Conservation (phyloP, 2,888 invertebrate genomes). For the Pocota personata region DNA sequence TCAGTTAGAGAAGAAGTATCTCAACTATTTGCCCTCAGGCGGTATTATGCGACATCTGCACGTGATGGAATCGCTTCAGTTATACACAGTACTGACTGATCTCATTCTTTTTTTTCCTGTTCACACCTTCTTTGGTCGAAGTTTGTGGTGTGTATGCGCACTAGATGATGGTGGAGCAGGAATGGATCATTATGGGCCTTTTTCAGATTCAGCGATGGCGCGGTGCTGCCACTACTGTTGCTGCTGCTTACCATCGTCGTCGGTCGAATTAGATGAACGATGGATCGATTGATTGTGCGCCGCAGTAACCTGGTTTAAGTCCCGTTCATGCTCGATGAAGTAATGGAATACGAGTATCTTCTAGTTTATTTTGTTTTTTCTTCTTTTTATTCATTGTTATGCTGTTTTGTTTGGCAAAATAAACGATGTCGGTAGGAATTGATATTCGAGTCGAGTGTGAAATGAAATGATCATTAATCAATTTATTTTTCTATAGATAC, state of each 20-base stretch:
- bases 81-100: conserved; percentile 24
- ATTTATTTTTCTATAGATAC: conserved; percentile 52
- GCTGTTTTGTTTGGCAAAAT: conserved; percentile 54
- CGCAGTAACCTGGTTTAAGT: conserved; percentile 50
- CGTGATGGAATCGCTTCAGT: conserved; percentile 55
- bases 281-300: conserved; percentile 63
- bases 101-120: conserved; percentile 26
- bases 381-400: conserved; percentile 16
- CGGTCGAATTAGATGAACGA: conserved; percentile 46
- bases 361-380: conserved; percentile 22
- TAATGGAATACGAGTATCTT: conserved; percentile 66
- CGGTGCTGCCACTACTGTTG: conserved; percentile 1
- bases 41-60: conserved; percentile 63
- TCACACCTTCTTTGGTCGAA: conserved; percentile 57
- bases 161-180: conserved; percentile 11
- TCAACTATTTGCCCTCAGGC: conserved; percentile 50
- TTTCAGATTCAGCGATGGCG: conserved; percentile 23
- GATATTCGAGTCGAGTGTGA: conserved; percentile 70
- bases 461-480: conserved; percentile 73
- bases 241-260: conserved; percentile 23
- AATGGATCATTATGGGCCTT: conserved; percentile 61
- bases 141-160: conserved; percentile 1
- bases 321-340: conserved; percentile 58
- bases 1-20: conserved; percentile 23
- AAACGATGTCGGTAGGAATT: conserved; percentile 63